phyloP scores from a whole-genome alignment of 1,140 invertebrate species.

The Metopolophium dirhodum region DNA sequence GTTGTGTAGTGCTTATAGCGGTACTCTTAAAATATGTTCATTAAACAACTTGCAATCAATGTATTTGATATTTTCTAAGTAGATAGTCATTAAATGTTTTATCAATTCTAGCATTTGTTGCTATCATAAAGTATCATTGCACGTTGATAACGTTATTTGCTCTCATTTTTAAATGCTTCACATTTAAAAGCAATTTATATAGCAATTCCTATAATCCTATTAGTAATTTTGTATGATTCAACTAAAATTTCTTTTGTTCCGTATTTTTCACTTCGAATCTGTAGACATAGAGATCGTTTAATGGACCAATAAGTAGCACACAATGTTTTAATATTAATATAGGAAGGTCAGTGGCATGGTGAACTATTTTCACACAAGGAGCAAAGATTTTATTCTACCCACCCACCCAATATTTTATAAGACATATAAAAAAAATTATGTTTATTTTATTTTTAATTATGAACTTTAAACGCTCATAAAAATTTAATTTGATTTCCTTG shows the following conservation, averaged over 20 bases:
- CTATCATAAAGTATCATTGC: not conserved
- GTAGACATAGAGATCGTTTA: not conserved
- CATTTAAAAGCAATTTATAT: not conserved
- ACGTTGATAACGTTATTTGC: not conserved
- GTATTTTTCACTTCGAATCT: not conserved
- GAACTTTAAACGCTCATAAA: no score
- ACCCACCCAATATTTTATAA: no score
- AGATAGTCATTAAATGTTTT: not conserved
- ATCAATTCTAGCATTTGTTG: not conserved
- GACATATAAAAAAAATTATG: no score
- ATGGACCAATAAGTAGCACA: constrained; percentile 7
- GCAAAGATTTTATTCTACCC: no score
- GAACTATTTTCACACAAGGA: no score
- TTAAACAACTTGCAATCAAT: not conserved
- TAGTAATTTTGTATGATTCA: not conserved
- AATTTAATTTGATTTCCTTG: no score
- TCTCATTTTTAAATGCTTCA: not conserved
- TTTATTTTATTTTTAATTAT: no score
- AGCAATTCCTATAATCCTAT: not conserved
- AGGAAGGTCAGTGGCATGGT: no score
- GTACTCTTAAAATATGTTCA: not conserved
- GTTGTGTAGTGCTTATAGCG: not conserved
- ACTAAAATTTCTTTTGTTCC: not conserved
- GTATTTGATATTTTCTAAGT: not conserved
- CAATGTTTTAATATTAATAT: not conserved